Evolutionary conservation across 1,140 invertebrate genomes (phyloP), one percentile per base, ranked within the genome.

Genomic region (Nephotettix cincticeps): DNA sequence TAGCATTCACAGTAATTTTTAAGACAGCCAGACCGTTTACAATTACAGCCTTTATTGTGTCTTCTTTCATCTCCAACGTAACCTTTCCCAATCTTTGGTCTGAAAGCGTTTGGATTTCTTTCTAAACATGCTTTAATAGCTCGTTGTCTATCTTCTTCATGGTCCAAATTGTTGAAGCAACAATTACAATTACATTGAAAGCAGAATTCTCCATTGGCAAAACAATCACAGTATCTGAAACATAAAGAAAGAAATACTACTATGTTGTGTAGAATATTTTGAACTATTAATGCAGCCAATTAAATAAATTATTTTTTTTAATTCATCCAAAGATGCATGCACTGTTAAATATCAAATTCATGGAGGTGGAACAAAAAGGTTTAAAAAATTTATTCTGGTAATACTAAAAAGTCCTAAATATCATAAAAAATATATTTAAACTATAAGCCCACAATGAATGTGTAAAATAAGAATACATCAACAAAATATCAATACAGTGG

Each of bases 1-100:
- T 99, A 99, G 83, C 98, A 99, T 87, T 99, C 98, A 83, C 98
- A 99, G 81, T 99, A 99, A 84, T 99, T 99, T 81, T 99, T 99
- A 28, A 99, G 86, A 84, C 98, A 99, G 9, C 97, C 97, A 43
- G 96, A 99, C 69, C 97, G 86, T 84, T 99, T 99, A 81, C 98
- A 99, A 79, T 99, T 99, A 79, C 98, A 99, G 1, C 98, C 98
- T 84, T 99, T 99, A 73, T 97, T 99, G 77, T 99, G 98, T 77
- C 96, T 84, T 67, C 95, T 83, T 72, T 83, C 87, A 80, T 83
- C 86, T 0, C 87, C 88, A 1, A 85, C 84, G 75, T 90, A 88
- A 21, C 84, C 86, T 84, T 95, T 93, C 66, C 97, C 97, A 75
- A 99, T 99, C 88, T 99, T 99, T 4, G 98, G 98, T 79, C 97